Base-by-base conservation (phyloP, 2,888 invertebrate species). In the Buathra laborator region DNA sequence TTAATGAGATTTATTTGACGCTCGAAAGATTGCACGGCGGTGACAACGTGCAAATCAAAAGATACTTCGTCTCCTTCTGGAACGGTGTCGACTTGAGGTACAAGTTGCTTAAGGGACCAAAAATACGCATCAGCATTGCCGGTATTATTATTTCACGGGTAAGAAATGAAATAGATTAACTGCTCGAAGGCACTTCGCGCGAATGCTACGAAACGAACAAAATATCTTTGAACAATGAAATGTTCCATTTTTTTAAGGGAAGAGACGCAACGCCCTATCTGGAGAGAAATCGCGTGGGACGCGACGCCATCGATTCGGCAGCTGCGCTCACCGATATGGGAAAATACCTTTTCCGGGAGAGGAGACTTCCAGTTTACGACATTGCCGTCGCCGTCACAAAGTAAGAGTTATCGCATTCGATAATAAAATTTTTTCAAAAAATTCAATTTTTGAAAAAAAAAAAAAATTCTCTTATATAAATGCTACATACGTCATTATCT, bases 301-400 rank as follows among this genome's bases (percentile, higher is more conserved):
- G 98, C 84, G 98, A 98, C 94, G 98, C 98, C 51, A 98, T 99
- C 81, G 98, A 99, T 94, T 98, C 98, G 2, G 98, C 98, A 62
- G 98, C 98, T 64, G 98, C 98, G 85, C 95, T 98, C 88, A 98
- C 98, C 87, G 98, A 98, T 94, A 98, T 99, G 98, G 98, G 98
- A 94, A 98, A 98, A 96, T 99, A 98, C 95, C 95, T 98, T 93
- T 99, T 98, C 96, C 96, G 98, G 94, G 98, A 98, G 95, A 95
- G 98, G 94, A 95, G 98, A 93, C 96, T 99, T 93, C 98, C 98
- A 74, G 98, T 98, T 89, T 99, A 98, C 95, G 98, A 99, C 93
- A 98, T 99, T 89, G 98, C 98, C 82, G 98, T 99, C 86, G 98
- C 98, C 88, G 98, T 98, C 90, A 99, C 98, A 93, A 99, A 98